Evolutionary conservation across 1,140 invertebrate genomes (phyloP).

Genomic region (Bilobella aurantiaca): DNA sequence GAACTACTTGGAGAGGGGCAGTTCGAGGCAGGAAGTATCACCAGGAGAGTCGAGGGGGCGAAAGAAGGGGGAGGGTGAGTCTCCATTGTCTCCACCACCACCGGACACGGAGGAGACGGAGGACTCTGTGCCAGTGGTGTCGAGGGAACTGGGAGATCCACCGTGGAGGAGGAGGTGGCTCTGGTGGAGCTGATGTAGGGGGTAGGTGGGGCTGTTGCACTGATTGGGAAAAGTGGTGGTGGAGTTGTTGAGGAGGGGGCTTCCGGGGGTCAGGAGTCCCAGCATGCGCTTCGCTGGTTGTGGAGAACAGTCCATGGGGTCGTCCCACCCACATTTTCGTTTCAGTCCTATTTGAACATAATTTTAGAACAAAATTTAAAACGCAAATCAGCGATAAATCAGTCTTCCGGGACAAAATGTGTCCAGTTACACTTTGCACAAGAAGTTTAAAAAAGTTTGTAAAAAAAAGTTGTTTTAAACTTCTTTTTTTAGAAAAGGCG

Average conservation of each 20-base stretch:
- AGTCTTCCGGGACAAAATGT: too few relatives aligned
- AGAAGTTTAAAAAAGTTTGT: not conserved
- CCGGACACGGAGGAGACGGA: constrained; percentile 27
- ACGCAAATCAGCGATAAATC: too few relatives aligned
- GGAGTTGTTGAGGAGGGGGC: not conserved
- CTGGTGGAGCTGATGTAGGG: constrained; percentile 11
- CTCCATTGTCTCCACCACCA: constrained; percentile 27
- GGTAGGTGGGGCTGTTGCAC: not conserved
- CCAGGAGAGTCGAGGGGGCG: constrained; percentile 26
- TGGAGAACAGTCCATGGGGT: constrained; percentile 33
- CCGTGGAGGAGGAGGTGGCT: constrained; percentile 7
- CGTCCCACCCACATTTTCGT: constrained; percentile 21
- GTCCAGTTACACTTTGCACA: not conserved
- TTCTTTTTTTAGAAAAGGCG: too few relatives aligned
- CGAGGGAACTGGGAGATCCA: constrained; percentile 33
- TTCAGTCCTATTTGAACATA: constrained; percentile 27
- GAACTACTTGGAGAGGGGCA: not conserved
- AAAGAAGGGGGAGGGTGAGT: constrained; percentile 29
- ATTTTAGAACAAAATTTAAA: too few relatives aligned
- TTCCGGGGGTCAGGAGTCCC: constrained; percentile 19
- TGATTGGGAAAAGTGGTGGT: not conserved
- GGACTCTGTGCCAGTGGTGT: constrained; percentile 28
- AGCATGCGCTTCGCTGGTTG: constrained; percentile 28
- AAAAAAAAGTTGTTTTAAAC: too few relatives aligned
- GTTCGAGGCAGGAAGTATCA: constrained; percentile 23